Base-by-base conservation (phyloP, 2,888 invertebrate genomes). In the Tiphia femorata region DNA sequence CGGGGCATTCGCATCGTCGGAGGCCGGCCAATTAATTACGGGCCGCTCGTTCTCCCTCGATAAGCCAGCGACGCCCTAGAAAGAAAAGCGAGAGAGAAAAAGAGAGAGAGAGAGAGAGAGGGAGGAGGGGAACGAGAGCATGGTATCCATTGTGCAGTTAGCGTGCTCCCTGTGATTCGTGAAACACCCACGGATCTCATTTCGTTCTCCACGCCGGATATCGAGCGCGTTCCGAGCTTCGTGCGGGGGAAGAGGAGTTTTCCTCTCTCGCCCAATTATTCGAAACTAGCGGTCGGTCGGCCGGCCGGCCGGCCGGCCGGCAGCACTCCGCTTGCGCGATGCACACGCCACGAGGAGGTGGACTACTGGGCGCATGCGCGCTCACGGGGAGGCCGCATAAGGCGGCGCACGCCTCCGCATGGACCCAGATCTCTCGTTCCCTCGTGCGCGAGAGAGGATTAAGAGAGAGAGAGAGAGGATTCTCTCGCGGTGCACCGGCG, bases 401-500 rank as follows among this genome's bases (percentile, higher is more conserved):
- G n/a, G n/a, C n/a, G n/a, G n/a, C 41, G 40, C 54, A 67, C 60
- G 58, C 66, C 64, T 58, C 57, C 70, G 62, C 62, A 61, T 59
- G 57, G 53, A 66, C 62, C 67, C 64, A 60, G 48, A 64, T 67
- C 62, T 52, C 41, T 10, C 14, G 12, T 10, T 37, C 19, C 8
- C 17, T 37, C 37, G 38, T 35, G 35, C 21, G 20, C n/a, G 7
- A 19, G 85, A 85, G 85, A 85, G 85, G 75, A 76, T 73, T 58
- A 73, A 66, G 72, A 85, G 84, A 82, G 85, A 78, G 70, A 73
- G 82, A 37, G 20, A 17, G 19, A 37, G 19, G 37, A 19, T 19
- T 19, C 37, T 10, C 37, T 19, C 10, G 75, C 76, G 76, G 76
- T 79, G 72, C 85, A 86, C 85, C 80, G 84, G 85, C 85, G 86